Evolutionary conservation across 2,113 vertebrate genomes (phyloP), one percentile per base, ranked within the genome.

Genomic region (Paramisgurnus dabryanus): DNA sequence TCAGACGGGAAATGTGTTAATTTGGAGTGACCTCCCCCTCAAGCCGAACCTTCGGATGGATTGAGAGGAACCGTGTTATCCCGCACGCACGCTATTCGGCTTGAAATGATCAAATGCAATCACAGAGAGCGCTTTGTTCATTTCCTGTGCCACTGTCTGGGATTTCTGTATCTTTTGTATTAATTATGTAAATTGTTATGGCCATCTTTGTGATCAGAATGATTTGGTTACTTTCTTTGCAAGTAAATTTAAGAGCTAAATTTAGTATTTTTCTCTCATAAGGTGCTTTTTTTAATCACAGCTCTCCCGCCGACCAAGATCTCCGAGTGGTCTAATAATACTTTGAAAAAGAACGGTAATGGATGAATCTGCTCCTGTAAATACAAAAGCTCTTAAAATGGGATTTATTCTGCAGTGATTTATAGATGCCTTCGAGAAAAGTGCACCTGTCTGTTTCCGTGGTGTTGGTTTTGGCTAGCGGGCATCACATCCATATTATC

Each of bases 1-100:
- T 85, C 79, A 83, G 81, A 39, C 66, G 55, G 77, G 60, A 61
- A 82, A 76, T 80, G 78, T 83, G 79, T 80, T 81, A 60, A 67
- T 81, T 55, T 76, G 55, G 69, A 85, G 70, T 75, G 80, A 84
- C 80, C 82, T 73, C 68, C 68, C 61, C 41, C 45, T 83, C 40
- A 5, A 82, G 76, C 60, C 34, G 65, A 27, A 66, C 80, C 71
- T 76, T 73, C 66, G 78, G 45, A 79, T 50, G 55, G 50, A 34
- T 70, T 76, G 60, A 79, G 78, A 65, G 17, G 45, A 70, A 60
- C 61, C 65, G 65, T 78, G 74, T 79, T 40, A 80, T 72, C 41
- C 65, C 4, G 45, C 67, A 65, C 47, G 41, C 7, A 4, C 0
- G 40, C 39, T 47, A 27, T 64, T 17, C 67, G 60, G 76, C 61